A percentile compares a stretch with the other conserved stretches of the same genome.
Evolutionary conservation across 2,888 invertebrate species (phyloP).

Genomic region (Matsumyia berberina): DNA sequence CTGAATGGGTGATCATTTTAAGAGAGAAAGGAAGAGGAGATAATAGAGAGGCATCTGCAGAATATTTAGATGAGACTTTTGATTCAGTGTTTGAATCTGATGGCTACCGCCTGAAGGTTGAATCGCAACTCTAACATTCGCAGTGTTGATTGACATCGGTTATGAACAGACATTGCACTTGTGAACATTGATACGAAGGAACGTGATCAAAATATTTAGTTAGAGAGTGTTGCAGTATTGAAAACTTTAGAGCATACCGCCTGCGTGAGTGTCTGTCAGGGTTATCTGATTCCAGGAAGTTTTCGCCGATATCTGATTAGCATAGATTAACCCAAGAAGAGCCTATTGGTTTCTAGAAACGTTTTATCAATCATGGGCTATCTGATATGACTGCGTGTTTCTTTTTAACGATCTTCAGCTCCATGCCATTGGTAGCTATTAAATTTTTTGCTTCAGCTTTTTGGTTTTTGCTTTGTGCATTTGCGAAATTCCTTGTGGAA

Average conservation of each 20-base stretch:
- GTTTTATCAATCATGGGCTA: too few species aligned
- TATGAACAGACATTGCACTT: slow-evolving; percentile 27
- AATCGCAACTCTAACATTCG: too few species aligned
- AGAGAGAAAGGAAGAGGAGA: slow-evolving; percentile 42
- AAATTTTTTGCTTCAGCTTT: too few species aligned
- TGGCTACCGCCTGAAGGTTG: not conserved
- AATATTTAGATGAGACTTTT: not conserved
- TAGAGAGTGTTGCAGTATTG: not conserved
- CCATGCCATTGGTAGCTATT: too few species aligned
- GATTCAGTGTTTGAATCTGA: slow-evolving; percentile 11
- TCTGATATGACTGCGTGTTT: too few species aligned
- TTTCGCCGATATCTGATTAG: not conserved
- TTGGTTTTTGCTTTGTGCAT: too few species aligned
- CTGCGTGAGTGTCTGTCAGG: not conserved
- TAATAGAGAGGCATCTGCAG: too few species aligned
- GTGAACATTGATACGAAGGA: not conserved
- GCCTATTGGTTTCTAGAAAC: not conserved
- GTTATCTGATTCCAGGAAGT: not conserved
- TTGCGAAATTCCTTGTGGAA: too few species aligned
- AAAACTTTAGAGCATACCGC: not conserved
- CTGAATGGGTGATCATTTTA: slow-evolving; percentile 23
- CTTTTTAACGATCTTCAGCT: too few species aligned
- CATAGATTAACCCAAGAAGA: not conserved
- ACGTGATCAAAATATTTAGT: slow-evolving; percentile 29
- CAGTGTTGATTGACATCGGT: slow-evolving; percentile 16